Conservation (phyloP, 1,140 invertebrate species). For the Zaprionus inermis region DNA sequence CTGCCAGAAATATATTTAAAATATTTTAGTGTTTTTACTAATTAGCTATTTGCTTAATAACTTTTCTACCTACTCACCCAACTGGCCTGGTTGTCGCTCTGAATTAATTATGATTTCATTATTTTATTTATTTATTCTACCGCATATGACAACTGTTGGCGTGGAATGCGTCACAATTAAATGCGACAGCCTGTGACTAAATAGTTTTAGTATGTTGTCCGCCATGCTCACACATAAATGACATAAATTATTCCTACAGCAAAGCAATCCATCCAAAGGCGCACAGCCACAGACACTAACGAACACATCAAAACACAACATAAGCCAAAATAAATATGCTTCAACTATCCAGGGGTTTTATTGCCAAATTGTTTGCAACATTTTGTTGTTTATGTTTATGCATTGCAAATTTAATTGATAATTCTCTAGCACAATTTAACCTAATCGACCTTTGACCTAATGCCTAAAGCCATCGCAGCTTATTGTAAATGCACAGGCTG, state of each 20-base stretch:
- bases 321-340: constrained; percentile 64
- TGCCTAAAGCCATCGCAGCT: constrained; percentile 42
- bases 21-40: neutral
- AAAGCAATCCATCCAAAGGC: constrained; percentile 15
- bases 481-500: constrained; percentile 59
- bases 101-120: constrained; percentile 64
- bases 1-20: neutral
- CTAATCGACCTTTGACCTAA: constrained; percentile 57
- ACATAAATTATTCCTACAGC: constrained; percentile 64
- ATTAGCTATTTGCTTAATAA: constrained; percentile 4
- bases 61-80: constrained; percentile 10
- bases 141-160: constrained; percentile 62
- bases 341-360: constrained; percentile 52
- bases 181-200: constrained; percentile 66
- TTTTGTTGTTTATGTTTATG: constrained; percentile 39
- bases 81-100: constrained; percentile 17
- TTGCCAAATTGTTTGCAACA: constrained; percentile 12
- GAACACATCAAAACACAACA: neutral
- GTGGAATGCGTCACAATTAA: constrained; percentile 47
- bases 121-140: constrained; percentile 62
- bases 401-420: constrained; percentile 65
- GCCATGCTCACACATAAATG: constrained; percentile 45
- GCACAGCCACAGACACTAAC: neutral
- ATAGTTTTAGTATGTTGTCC: constrained; percentile 52
- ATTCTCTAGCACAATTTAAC: constrained; percentile 51